Percentiles rank a stretch among this genome's conserved stretches.
These are phyloP conservation scores for Ameiurus melas DNA, from an alignment of 2,113 vertebrate genomes.

Conservation along the genomic window DNA sequence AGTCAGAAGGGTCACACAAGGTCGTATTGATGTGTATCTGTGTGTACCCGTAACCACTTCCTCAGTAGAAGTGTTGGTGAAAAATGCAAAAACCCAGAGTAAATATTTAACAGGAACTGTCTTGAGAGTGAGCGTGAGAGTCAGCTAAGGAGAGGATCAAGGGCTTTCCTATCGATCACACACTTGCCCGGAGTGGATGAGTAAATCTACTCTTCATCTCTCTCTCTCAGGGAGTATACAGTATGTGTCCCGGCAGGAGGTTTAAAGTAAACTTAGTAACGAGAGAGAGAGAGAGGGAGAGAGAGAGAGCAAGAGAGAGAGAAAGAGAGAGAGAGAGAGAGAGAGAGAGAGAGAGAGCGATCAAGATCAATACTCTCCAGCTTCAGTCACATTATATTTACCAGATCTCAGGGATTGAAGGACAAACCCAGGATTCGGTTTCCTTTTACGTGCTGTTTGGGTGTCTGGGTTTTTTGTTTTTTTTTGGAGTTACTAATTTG, in stretches of 20 bases:
- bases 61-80: neutral
- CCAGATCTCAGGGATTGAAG: neutral
- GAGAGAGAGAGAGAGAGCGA: neutral
- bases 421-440: neutral
- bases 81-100: slow-evolving; percentile 19
- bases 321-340: neutral
- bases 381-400: slow-evolving; percentile 1
- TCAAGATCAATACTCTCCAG: slow-evolving; percentile 15
- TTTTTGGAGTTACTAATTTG: neutral
- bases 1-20: neutral
- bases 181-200: slow-evolving; percentile 38
- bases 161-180: slow-evolving; percentile 62
- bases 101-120: slow-evolving; percentile 16
- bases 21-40: neutral
- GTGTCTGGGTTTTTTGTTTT: neutral
- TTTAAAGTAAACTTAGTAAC: neutral
- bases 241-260: neutral
- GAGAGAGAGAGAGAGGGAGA: neutral
- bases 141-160: slow-evolving; percentile 52
- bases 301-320: neutral
- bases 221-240: slow-evolving; percentile 24
- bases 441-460: neutral
- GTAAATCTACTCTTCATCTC: slow-evolving; percentile 56
- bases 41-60: neutral
- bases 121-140: neutral